Evolutionary conservation across 2,888 invertebrate species (phyloP), one percentile per base, ranked within the genome.

Genomic region (Torymus tubicola): DNA sequence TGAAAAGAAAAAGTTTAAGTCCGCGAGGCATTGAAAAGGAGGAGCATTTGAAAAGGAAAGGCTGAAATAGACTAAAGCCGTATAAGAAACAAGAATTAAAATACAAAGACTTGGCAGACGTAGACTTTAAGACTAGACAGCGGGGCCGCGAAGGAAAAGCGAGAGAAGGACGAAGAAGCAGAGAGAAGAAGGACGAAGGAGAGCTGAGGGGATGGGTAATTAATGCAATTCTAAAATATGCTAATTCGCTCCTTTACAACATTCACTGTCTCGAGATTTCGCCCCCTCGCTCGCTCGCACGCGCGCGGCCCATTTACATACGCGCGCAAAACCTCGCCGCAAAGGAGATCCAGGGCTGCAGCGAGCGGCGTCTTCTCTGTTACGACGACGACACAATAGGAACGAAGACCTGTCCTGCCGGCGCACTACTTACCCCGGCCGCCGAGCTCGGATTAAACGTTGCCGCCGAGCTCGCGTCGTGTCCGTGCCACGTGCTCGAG

Each of bases 211-310:
- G 69, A 60, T 88, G 83, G 81, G 84, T 87, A 87, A 87, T 87
- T 87, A 87, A 87, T 87, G 87, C 86, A 85, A 87, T 87, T 87
- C 85, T 85, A 85, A 86, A 86, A 87, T 87, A 87, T 87, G 87
- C 86, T 86, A 87, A 87, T 87, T 85, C 85, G 83, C 80, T 74
- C 82, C 84, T 82, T 80, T 68, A 80, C 83, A 82, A 84, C 86
- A 84, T 85, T 86, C 84, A 84, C 85, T 84, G 86, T 86, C 86
- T 86, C 84, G 83, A 85, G 85, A 86, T 86, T 86, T 85, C 82
- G 83, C 84, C 80, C 83, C 60, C 71, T 53, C n/a, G 67, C 52
- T 18, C 24, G 42, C 70, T n/a, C 52, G 52, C 12, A 16, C n/a
- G 1, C 24, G 12, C 61, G 16, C 60, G 13, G 0, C 14, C 61